Base-by-base conservation (phyloP, 2,797 vertebrate species). In the Astyanax mexicanus region DNA sequence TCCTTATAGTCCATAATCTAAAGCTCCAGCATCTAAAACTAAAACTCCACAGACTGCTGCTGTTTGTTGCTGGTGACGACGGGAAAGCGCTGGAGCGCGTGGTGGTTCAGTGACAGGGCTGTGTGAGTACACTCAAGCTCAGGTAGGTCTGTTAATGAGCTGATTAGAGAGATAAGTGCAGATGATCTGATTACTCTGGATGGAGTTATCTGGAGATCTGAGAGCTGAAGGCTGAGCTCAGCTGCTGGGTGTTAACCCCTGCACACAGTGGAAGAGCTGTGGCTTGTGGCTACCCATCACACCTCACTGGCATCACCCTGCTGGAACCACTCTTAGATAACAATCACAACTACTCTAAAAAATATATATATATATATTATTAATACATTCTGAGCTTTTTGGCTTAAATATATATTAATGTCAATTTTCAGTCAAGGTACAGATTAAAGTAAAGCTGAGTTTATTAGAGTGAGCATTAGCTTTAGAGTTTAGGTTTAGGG, bases 211-310 rank as follows among this genome's bases (percentile, higher is more conserved):
- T 4, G 47, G 47, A 7, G 19, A n/a, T 23, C 49, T 52, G 49
- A 52, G 44, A 4, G 0, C 47, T 21, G 49, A 19, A 51, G 42
- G 6, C n/a, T n/a, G 29, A 5, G 2, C 2, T 32, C 2, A 5
- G 29, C 29, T 32, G 29, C 5, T n/a, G 29, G 15, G 6, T 7
- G 29, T 8, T 12, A 58, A 51, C 49, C 52, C 4, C 11, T 25
- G 52, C 23, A 12, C 52, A 27, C 52, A 54, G 23, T 54, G 25
- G 79, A 81, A 47, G 84, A 85, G 81, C 77, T 85, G 83, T 81
- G 85, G 84, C 83, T 84, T 87, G 85, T 44, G 60, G 78, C 83
- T 35, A 51, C 32, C 27, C 81, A 76, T 73, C 69, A 81, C 58
- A 67, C 78, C 86, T 78, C 71, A 72, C 75, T 68, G 55, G 15